Evolutionary conservation across 2,888 invertebrate species (phyloP).

Genomic region (Antheraea assamensis): DNA sequence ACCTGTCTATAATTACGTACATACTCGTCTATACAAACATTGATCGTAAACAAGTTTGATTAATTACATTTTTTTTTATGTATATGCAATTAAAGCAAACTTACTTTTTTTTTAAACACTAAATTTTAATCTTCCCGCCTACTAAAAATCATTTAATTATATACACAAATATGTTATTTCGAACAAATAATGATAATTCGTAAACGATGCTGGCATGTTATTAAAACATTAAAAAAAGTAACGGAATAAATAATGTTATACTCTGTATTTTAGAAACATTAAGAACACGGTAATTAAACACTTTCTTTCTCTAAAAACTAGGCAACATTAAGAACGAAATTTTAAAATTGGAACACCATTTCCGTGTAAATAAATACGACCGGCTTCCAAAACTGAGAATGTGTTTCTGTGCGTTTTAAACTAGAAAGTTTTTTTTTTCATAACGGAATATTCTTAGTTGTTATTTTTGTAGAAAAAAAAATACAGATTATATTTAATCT

Average conservation of each 20-base stretch:
- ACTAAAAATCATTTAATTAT: too few species aligned
- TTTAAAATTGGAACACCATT: constrained; percentile 45
- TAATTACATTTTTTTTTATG: background rate
- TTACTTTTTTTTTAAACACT: too few species aligned
- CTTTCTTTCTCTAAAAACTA: constrained; percentile 13
- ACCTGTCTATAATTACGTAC: background rate
- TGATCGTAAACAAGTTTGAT: background rate
- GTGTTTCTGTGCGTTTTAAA: background rate
- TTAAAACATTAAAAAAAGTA: background rate
- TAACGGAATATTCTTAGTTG: background rate
- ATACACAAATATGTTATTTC: background rate
- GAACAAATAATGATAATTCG: background rate
- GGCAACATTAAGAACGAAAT: constrained; percentile 7
- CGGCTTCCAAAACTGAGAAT: constrained; percentile 7
- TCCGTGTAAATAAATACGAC: constrained; percentile 17
- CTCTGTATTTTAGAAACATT: background rate
- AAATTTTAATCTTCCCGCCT: too few species aligned
- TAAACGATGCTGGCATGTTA: too few species aligned
- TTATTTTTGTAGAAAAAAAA: background rate
- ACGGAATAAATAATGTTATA: background rate
- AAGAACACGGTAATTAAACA: constrained; percentile 9
- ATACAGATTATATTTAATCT: background rate
- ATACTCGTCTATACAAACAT: background rate
- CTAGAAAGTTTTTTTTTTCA: background rate
- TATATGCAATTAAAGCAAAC: background rate